Percentiles rank a stretch among this genome's conserved stretches.
phyloP scores from a whole-genome alignment of 2,888 invertebrate species.

The Megastigmus dorsalis region DNA sequence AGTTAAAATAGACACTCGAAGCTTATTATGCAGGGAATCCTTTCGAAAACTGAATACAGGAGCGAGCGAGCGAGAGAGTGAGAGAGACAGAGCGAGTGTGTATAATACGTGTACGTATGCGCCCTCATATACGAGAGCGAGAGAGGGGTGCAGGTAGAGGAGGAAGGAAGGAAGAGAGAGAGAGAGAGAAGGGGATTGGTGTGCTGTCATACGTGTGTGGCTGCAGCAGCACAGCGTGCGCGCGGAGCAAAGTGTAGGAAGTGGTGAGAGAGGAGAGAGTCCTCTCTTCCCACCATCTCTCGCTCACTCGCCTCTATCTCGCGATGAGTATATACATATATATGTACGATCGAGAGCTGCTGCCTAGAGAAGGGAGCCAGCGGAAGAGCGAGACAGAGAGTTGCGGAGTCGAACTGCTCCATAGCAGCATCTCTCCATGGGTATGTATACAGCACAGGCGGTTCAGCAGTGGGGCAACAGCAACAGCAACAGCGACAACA shows the following conservation, averaged over 20 bases:
- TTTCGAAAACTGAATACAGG: too few relatives aligned
- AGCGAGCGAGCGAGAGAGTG: too few relatives aligned
- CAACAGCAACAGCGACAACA: too few relatives aligned
- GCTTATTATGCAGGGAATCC: too few relatives aligned
- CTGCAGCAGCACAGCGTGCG: too few relatives aligned
- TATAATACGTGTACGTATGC: too few relatives aligned
- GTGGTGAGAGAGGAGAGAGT: conserved; percentile 52
- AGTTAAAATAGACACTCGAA: too few relatives aligned
- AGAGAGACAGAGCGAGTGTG: too few relatives aligned
- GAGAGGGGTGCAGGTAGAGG: neutral
- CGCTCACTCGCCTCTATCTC: conserved; percentile 19
- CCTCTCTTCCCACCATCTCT: conserved; percentile 49
- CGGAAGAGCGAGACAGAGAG: conserved; percentile 9
- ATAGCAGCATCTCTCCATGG: conserved; percentile 53
- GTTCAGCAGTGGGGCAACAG: conserved; percentile 53
- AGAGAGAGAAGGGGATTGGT: neutral
- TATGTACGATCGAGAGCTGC: neutral
- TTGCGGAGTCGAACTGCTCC: neutral
- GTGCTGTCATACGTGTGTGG: conserved; percentile 33
- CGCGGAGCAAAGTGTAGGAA: conserved; percentile 25
- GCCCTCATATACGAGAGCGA: neutral
- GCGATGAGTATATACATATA: too few relatives aligned
- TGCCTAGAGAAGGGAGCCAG: neutral
- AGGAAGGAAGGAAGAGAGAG: neutral
- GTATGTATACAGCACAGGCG: too few relatives aligned